Evolutionary conservation across 2,797 vertebrate species (phyloP), one percentile per base, ranked within the genome.

Genomic region (Borostomias antarcticus): DNA sequence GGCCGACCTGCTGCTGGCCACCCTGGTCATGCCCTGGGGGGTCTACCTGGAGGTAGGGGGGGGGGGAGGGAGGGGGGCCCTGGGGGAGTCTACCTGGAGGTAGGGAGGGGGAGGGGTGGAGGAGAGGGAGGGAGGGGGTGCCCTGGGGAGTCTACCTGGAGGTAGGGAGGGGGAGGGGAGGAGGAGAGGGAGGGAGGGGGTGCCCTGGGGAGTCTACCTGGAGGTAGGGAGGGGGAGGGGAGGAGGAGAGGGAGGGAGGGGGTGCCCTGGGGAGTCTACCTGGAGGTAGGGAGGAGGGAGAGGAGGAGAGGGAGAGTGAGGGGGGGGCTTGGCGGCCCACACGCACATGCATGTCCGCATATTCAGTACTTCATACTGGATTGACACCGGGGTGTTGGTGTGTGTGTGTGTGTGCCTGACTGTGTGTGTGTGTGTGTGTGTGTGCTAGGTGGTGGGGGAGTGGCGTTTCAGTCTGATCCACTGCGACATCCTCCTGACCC

Each of bases 1-100:
- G 69, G 94, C 96, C 0, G 96, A 98, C 86, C 80, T 98, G 83
- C 89, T 98, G 66, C 93, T 98, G 85, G 96, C 96, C 63, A 96
- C 91, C 2, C 68, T 97, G 85, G 96, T 98, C 83, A 98, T 98
- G 96, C 96, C 96, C 1, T 97, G 96, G 95, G 93, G 91, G 13
- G 95, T 98, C 19, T 98, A 98, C 80, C 86, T 98, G 77, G 96
- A 98, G 94, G 96, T 96, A 88, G 95, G 89, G 0, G 88, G 88
- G 9, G 9, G 84, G 86, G 75, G 88, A 95, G 89, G 0, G 29
- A 52, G 61, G 10, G 17, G 40, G 5, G 10, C 1, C 6, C 1
- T 5, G 25, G 28, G 30, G 23, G 28, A 2, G 73, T 66, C 17
- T 17, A 58, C 50, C 67, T 67, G 40, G 26, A 5, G 29, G 54